Conservation (phyloP, 2,888 invertebrate species). For the Cerastis leucographa region DNA sequence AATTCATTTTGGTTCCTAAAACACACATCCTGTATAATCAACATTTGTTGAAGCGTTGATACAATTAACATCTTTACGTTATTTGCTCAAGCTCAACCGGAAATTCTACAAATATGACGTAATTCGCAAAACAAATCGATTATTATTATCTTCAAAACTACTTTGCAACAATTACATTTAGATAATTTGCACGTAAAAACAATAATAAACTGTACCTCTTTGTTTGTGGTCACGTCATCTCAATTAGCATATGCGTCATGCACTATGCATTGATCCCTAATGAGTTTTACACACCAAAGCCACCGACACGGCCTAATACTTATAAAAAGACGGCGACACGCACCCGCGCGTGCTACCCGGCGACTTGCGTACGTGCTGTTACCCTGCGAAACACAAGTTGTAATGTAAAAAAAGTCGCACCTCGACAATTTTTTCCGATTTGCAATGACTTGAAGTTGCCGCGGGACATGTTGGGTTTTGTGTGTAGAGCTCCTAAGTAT, state of each 20-base stretch:
- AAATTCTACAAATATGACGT: conserved; percentile 48
- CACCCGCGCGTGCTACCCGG: too few relatives aligned
- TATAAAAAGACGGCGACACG: neutral
- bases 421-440: neutral
- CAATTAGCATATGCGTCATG: conserved; percentile 52
- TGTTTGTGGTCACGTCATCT: conserved; percentile 53
- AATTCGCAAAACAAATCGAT: conserved; percentile 44
- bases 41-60: conserved; percentile 10
- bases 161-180: conserved; percentile 45
- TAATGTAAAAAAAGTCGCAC: neutral
- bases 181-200: conserved; percentile 50
- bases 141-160: conserved; percentile 39
- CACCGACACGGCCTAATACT: neutral
- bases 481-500: conserved; percentile 6
- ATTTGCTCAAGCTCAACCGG: conserved; percentile 39
- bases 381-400: neutral
- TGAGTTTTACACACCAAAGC: conserved; percentile 3
- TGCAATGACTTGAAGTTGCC: neutral
- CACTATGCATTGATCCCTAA: conserved; percentile 56
- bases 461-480: too few relatives aligned
- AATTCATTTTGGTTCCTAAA: conserved; percentile 1
- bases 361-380: neutral
- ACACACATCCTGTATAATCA: conserved; percentile 37
- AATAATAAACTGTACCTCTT: conserved; percentile 37
- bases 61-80: conserved; percentile 47